These are phyloP conservation scores for Apotomis turbidana DNA, from an alignment of 2,888 invertebrate genomes.

Conservation along the genomic window DNA sequence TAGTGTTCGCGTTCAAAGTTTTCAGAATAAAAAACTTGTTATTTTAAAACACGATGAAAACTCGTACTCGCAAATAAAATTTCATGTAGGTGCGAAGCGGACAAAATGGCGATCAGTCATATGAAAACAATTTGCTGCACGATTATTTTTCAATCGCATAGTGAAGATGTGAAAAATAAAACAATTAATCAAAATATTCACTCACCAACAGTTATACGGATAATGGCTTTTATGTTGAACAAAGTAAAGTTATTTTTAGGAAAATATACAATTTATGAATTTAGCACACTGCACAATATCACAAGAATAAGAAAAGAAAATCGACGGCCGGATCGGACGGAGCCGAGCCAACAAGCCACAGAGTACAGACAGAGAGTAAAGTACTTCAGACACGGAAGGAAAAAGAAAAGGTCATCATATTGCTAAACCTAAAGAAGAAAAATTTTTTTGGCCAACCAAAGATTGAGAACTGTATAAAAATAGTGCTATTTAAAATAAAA, in stretches of 20 bases:
- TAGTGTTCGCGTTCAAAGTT: not conserved
- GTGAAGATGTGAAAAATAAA: not conserved
- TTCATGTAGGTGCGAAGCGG: slow-evolving; percentile 36
- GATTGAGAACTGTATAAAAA: too few relatives aligned
- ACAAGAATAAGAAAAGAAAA: too few relatives aligned
- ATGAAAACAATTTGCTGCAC: slow-evolving; percentile 9
- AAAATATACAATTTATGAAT: slow-evolving; percentile 2
- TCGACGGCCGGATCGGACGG: not conserved
- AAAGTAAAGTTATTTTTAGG: slow-evolving; percentile 2
- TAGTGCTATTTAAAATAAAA: too few relatives aligned
- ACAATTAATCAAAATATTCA: not conserved
- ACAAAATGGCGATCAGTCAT: slow-evolving; percentile 35
- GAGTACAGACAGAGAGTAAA: too few relatives aligned
- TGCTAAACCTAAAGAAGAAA: too few relatives aligned
- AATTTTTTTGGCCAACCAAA: too few relatives aligned
- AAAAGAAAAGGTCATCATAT: too few relatives aligned
- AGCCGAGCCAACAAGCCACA: too few relatives aligned
- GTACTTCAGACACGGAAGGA: too few relatives aligned
- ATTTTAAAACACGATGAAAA: not conserved
- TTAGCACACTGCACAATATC: slow-evolving; percentile 4
- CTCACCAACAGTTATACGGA: slow-evolving; percentile 2
- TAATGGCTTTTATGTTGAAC: slow-evolving; percentile 11
- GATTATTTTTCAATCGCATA: not conserved
- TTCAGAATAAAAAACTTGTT: too few relatives aligned
- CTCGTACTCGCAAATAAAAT: slow-evolving; percentile 13